Base-by-base conservation (phyloP, 2,797 vertebrate species). In the Myoxocephalus aenaeus region DNA sequence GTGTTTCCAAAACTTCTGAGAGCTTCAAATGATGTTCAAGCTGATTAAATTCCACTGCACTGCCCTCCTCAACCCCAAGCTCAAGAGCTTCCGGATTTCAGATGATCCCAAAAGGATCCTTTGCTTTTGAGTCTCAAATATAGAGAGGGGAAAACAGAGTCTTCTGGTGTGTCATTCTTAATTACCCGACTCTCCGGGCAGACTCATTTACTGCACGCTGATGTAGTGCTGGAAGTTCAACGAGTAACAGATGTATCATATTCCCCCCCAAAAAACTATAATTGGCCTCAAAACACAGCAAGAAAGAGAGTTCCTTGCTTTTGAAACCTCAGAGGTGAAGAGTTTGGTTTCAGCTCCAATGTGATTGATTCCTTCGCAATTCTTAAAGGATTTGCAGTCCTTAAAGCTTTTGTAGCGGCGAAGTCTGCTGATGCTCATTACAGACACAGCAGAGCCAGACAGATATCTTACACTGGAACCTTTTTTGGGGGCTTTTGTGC, bases 381-480 rank as follows among this genome's bases (percentile, higher is more conserved):
- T 81, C 78, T 81, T 80, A 70, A 63, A 86, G 76, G 74, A 88
- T 86, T 79, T 82, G 51, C 38, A 36, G 32, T 68, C 76, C 68
- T 80, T 80, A 57, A 73, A 86, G 69, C 48, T 69, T 82, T 72
- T 74, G 44, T 42, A 51, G 56, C 48, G 29, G 63, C 10, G 36
- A 65, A 63, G 51, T 74, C 69, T 75, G 67, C 65, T 81, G 75
- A 87, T 85, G 70, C 65, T 89, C 80, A 82, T 83, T 79, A 85
- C 10, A 63, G 48, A 71, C 69, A 78, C 53, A 46, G 64, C 70
- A 62, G 66, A 76, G 64, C 40, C 62, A 56, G 53, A 75, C 46
- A 66, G 22, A 78, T 73, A 65, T 82, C 69, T 78, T 70, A 53
- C 40, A 72, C 68, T 59, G 51, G 22, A 86, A 81, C 40, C 50